A percentile compares a stretch with the other conserved stretches of the same genome.
phyloP scores from a whole-genome alignment of 2,888 invertebrate genomes.

The Volucella bombylans region DNA sequence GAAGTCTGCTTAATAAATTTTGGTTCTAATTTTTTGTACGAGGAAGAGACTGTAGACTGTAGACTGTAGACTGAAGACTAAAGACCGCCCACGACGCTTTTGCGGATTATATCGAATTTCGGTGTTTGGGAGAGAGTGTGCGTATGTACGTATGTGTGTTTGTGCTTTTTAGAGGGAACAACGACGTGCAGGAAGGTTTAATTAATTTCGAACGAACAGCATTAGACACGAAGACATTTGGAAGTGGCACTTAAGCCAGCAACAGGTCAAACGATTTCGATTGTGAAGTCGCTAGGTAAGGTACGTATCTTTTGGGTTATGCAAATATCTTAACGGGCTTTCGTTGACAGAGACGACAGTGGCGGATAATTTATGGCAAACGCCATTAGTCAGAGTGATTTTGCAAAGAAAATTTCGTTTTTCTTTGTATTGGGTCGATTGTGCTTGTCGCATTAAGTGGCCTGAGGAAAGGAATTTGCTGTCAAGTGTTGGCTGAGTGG shows the following conservation, averaged over 20 bases:
- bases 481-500: too few species aligned
- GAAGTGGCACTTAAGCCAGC: slow-evolving; percentile 40
- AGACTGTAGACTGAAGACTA: slow-evolving; percentile 30
- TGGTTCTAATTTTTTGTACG: slow-evolving; percentile 48
- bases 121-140: background rate
- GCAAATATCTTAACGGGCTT: slow-evolving; percentile 58
- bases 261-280: slow-evolving; percentile 37
- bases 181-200: slow-evolving; percentile 39
- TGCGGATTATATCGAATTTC: slow-evolving; percentile 54
- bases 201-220: slow-evolving; percentile 69
- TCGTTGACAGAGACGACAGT: slow-evolving; percentile 1
- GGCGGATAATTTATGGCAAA: slow-evolving; percentile 23
- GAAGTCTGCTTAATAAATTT: slow-evolving; percentile 49
- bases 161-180: background rate
- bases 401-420: slow-evolving; percentile 32
- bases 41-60: background rate
- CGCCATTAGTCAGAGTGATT: slow-evolving; percentile 13
- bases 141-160: background rate
- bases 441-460: too few species aligned
- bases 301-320: slow-evolving; percentile 8
- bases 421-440: background rate
- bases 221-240: slow-evolving; percentile 51
- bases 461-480: too few species aligned
- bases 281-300: background rate
- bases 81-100: slow-evolving; percentile 70